Evolutionary conservation across 2,888 invertebrate genomes (phyloP), one percentile per base, ranked within the genome.

Genomic region (Liopterus haemorrhoidalis): DNA sequence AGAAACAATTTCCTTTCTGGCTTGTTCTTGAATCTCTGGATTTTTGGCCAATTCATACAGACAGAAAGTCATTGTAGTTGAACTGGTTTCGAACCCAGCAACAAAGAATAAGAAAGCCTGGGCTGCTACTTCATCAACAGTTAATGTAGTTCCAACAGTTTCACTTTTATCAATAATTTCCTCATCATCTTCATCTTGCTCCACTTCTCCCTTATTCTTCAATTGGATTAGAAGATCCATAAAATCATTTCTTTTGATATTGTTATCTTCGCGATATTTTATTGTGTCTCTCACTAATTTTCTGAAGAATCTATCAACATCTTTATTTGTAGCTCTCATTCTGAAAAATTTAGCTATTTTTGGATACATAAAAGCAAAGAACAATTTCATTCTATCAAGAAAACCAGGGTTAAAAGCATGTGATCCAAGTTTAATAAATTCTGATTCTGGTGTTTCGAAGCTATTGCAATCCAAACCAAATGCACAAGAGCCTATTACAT

Each of bases 61-160:
- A 1, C 64, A 49, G 30, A 66, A 69, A 14, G 61, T 60, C 36
- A 72, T 56, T 1, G 68, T 65, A 0, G 66, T 61, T 1, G 70
- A 67, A 0, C 71, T 69, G 0, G 73, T 72, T 50, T 72, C 72
- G 50, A 67, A 72, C 2, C 72, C 72, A 14, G 72, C 73, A 1
- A 67, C 21, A 49, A 70, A 71, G 49, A 74, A 71, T 0, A 72
- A 60, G 2, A 70, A 58, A 3, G 65, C 58, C 33, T 72, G 68
- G 0, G 70, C 64, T 0, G 60, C 49, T 12, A 71, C 49, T 41
- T 53, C 52, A 0, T 62, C 52, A 8, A 58, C 15, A 5, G 48
- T 53, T 25, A 59, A 45, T 15, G 19, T 27, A 8, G 35, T 20
- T 11, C 43, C 45, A 5, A 47, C 41, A 5, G 19, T 27, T 4